These are phyloP conservation scores for Agrotis puta DNA, from an alignment of 2,888 invertebrate species.

Conservation along the genomic window DNA sequence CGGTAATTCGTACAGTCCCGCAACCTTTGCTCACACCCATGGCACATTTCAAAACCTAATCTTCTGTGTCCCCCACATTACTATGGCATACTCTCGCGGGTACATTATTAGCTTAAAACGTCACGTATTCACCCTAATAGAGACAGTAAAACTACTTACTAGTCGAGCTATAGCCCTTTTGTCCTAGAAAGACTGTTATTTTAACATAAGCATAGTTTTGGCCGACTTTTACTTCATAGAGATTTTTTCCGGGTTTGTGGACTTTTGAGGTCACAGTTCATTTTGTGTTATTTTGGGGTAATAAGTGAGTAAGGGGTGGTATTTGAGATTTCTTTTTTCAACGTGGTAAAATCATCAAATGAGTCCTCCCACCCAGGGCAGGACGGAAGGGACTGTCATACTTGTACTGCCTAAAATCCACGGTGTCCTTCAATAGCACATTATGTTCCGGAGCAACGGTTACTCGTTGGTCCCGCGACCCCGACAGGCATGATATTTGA, in stretches of 20 bases:
- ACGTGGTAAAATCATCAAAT: no score
- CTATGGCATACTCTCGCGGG: slow-evolving; percentile 28
- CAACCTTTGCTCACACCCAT: no score
- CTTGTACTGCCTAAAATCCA: no score
- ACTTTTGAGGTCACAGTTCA: background rate
- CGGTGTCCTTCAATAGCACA: no score
- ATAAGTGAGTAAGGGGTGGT: background rate
- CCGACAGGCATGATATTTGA: no score
- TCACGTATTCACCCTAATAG: slow-evolving; percentile 65
- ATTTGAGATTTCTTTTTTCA: no score
- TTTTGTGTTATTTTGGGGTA: background rate
- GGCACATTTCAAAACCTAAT: background rate
- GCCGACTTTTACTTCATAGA: slow-evolving; percentile 4
- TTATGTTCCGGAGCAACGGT: no score
- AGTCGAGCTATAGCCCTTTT: slow-evolving; percentile 52
- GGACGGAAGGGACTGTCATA: no score
- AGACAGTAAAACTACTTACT: slow-evolving; percentile 60
- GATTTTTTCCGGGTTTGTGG: background rate
- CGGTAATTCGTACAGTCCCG: no score
- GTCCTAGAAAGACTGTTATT: slow-evolving; percentile 39
- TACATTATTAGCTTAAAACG: slow-evolving; percentile 66
- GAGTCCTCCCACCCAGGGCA: no score
- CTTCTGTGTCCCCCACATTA: slow-evolving; percentile 19
- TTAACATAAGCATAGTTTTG: slow-evolving; percentile 32
- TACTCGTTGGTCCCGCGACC: no score